phyloP scores from a whole-genome alignment of 2,113 vertebrate species.

The Astatotilapia flaviijosephi region DNA sequence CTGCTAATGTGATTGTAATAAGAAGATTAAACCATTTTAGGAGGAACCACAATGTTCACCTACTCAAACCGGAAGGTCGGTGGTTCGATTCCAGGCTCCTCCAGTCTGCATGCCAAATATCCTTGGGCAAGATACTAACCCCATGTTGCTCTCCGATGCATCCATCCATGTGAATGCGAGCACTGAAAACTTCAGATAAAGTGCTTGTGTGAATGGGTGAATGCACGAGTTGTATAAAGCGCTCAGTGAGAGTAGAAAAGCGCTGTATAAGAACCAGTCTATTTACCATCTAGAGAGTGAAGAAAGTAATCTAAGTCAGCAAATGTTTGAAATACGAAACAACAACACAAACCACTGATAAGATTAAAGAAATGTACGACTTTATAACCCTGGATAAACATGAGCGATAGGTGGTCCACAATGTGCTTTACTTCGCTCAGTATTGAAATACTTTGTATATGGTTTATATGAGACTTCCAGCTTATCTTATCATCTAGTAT shows the following conservation, averaged over 20 bases:
- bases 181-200: neutral
- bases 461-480: neutral
- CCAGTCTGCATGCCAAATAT: neutral
- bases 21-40: neutral
- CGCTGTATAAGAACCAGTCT: neutral
- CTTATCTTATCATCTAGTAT: neutral
- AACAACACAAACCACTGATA: neutral
- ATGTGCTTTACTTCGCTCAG: neutral
- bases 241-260: neutral
- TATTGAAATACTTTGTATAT: neutral
- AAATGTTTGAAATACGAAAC: rapidly evolving
- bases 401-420: neutral
- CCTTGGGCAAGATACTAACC: neutral
- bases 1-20: neutral
- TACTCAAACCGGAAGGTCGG: neutral
- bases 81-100: neutral
- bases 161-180: neutral
- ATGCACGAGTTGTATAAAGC: neutral
- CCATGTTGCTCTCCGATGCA: neutral
- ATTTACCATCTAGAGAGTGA: neutral
- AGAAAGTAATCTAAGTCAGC: neutral
- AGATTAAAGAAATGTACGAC: neutral
- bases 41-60: neutral
- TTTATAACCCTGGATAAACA: neutral
- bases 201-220: neutral